phyloP scores from a whole-genome alignment of 2,888 invertebrate genomes.

The Pyrgus malvae region DNA sequence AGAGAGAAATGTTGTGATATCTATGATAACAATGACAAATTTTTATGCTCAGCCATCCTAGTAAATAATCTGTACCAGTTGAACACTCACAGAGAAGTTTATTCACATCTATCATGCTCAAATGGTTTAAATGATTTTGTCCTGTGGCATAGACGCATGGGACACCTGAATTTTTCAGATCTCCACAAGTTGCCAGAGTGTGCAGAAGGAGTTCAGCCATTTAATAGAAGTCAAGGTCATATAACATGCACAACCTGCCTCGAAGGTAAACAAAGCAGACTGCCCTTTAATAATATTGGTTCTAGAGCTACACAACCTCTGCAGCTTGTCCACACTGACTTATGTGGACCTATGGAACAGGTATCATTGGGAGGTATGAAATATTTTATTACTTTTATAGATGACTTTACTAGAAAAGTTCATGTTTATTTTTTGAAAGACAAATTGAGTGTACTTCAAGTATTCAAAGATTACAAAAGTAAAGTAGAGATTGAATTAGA shows the following conservation, averaged over 20 bases:
- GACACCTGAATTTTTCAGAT: neutral
- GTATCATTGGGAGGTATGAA: constrained; percentile 45
- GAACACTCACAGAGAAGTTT: no score
- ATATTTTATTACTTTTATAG: constrained; percentile 52
- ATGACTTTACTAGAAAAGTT: constrained; percentile 40
- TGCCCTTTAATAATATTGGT: neutral
- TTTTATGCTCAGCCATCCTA: no score
- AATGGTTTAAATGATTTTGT: no score
- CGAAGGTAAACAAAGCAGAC: neutral
- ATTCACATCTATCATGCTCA: no score
- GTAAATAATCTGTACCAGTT: no score
- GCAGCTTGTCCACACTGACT: constrained; percentile 41
- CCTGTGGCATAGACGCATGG: no score
- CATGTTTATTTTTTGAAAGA: constrained; percentile 47
- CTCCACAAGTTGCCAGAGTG: neutral
- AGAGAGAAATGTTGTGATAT: no score
- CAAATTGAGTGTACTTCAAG: constrained; percentile 27
- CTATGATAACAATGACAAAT: no score
- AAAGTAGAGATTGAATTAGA: constrained; percentile 27
- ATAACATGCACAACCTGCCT: neutral
- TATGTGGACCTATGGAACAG: constrained; percentile 51
- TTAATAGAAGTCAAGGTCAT: neutral
- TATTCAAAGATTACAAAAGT: constrained; percentile 25
- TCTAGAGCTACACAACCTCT: neutral
- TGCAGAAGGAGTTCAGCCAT: neutral